Evolutionary conservation across 64 coral and sea anemone species (phyloP), one percentile per base, ranked within the genome.

Genomic region (Pocillopora verrucosa): DNA sequence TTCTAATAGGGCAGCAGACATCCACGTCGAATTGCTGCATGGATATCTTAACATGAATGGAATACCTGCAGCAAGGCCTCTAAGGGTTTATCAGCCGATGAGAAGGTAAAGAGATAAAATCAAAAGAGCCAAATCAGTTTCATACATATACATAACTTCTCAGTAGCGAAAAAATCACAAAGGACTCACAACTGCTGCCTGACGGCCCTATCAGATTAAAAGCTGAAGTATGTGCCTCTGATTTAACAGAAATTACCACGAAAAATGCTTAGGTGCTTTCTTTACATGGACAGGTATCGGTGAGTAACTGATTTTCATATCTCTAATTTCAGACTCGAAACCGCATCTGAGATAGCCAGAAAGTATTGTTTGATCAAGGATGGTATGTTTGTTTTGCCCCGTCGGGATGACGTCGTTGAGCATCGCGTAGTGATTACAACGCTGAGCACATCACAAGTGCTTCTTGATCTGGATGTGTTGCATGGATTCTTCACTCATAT

Each of bases 401-500:
- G 87, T 17, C 80, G 87, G 4, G 58, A 87, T 22, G 87, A 92
- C 35, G 51, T 96, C 57, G 13, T 87, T 9, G 61, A 82, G 59
- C 72, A 93, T 76, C 91, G 91, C 36, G 91, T 96, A 19, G 87
- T 96, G 6, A 57, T 96, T 10, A 96, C 94, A 25, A 87, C 94
- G 5, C 68, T 96, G 11, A 61, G 75, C 72, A 93, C 91, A 36
- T 89, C 94, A 61, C 63, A 65, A 78, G 76, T 93, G 34, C 69
- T 96, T 63, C 68, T 92, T 38, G 86, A 96, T 34, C 74, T 96
- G 17, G 73, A 90, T 22, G 68, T 93, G 26, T 25, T 61, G 16
- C 87, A 74, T 68, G 94, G 94, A 11, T 96, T 96, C 58, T 96
- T 96, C 45, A 80, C 94, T 25, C 94, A 96, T 24, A 96, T 96